Percentiles rank a stretch among this genome's conserved stretches.
These are phyloP conservation scores for Lepus timidus DNA, from an alignment of 2,113 vertebrate genomes.

Conservation along the genomic window DNA sequence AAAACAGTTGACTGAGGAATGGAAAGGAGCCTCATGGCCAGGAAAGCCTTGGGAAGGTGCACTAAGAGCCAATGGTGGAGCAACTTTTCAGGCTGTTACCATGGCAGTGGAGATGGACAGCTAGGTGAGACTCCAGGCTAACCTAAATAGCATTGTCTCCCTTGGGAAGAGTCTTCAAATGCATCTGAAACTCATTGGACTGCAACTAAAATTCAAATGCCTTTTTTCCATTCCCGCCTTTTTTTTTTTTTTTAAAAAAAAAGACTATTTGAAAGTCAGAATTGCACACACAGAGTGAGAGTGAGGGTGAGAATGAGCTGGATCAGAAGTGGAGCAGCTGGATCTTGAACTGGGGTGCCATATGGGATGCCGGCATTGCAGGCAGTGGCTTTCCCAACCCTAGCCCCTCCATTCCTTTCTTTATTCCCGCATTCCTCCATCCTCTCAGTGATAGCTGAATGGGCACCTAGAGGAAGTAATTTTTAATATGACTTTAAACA, in stretches of 20 bases:
- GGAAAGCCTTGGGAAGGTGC: not conserved
- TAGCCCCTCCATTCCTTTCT: not conserved
- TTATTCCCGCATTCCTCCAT: not conserved
- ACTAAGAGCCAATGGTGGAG: not conserved
- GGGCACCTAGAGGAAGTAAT: not conserved
- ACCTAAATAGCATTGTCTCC: constrained; percentile 3
- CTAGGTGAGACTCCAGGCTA: not conserved
- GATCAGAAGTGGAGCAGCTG: too few relatives aligned
- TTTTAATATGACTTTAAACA: not conserved
- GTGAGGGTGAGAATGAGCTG: too few relatives aligned
- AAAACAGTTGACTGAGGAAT: not conserved
- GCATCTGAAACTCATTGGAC: not conserved
- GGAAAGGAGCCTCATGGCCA: not conserved
- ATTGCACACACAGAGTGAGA: too few relatives aligned
- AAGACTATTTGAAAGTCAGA: too few relatives aligned
- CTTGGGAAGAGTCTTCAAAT: not conserved
- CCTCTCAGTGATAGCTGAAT: not conserved
- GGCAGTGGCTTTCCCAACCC: too few relatives aligned
- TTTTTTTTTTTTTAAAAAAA: too few relatives aligned
- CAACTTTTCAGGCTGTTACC: not conserved
- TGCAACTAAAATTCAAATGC: not conserved
- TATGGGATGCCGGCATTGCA: too few relatives aligned
- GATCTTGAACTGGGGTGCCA: too few relatives aligned
- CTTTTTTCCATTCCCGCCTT: not conserved
- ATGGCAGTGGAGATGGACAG: not conserved